Conservation (phyloP, 1,140 invertebrate genomes). For the Uloborus diversus region DNA sequence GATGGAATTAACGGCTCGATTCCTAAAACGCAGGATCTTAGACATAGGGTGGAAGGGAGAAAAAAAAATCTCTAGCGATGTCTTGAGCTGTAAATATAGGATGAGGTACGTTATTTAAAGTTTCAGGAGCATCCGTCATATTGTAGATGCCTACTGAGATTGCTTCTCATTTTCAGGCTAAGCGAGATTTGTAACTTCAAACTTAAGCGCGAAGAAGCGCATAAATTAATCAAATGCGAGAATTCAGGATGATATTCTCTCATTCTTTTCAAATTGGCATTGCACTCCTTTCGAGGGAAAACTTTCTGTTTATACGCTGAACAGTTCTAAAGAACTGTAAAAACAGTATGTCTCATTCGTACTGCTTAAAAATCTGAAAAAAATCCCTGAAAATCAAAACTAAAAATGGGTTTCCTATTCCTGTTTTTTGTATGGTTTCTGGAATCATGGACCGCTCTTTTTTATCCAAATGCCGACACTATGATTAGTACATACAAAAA, state of each 20-base stretch:
- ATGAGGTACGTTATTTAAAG: constrained; percentile 47
- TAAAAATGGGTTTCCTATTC: no score
- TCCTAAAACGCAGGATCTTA: constrained; percentile 32
- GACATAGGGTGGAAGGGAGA: background rate
- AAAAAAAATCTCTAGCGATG: background rate
- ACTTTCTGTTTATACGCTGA: no score
- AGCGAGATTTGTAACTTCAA: background rate
- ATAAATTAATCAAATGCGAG: constrained; percentile 31
- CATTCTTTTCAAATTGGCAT: background rate
- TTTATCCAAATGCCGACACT: no score
- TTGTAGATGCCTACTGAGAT: constrained; percentile 8
- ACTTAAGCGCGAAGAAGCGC: constrained; percentile 2
- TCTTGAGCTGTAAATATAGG: constrained; percentile 48
- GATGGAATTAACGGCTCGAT: constrained; percentile 31
- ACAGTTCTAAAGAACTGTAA: no score
- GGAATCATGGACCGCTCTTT: no score
- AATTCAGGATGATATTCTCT: no score
- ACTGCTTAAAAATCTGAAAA: no score
- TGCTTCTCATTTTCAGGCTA: background rate
- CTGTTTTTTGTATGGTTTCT: no score
- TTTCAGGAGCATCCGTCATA: constrained; percentile 38
- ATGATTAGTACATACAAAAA: no score
- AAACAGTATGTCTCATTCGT: no score
- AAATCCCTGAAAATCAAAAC: no score
- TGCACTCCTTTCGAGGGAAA: no score